Percentiles rank a stretch among this genome's conserved stretches.
Evolutionary conservation across 1,140 invertebrate species (phyloP).

Genomic region (Calephelis virginiensis): DNA sequence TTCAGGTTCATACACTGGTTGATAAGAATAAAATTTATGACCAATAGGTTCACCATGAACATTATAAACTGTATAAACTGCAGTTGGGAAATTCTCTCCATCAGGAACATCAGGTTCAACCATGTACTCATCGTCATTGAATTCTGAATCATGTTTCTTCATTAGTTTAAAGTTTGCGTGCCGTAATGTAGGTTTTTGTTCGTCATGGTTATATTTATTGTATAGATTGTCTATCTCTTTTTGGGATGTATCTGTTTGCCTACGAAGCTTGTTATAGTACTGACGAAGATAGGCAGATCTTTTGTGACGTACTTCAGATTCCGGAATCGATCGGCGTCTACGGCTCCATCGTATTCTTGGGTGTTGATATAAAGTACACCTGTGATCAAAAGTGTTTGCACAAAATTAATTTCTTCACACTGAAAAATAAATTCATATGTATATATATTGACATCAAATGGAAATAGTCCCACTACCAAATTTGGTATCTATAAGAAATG

Average conservation of each 20-base stretch:
- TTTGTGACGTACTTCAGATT: slow-evolving; percentile 70
- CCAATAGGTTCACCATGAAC: slow-evolving; percentile 68
- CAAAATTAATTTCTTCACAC: not conserved
- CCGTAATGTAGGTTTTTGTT: slow-evolving; percentile 60
- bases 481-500: too few relatives aligned
- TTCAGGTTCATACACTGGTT: slow-evolving; percentile 72
- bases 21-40: slow-evolving; percentile 69
- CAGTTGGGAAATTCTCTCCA: slow-evolving; percentile 63
- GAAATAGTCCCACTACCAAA: too few relatives aligned
- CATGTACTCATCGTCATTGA: slow-evolving; percentile 45
- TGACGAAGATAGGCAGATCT: slow-evolving; percentile 74
- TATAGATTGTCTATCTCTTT: slow-evolving; percentile 60
- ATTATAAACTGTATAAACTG: slow-evolving; percentile 70
- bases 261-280: slow-evolving; percentile 65
- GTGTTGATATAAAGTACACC: slow-evolving; percentile 89
- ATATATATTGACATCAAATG: too few relatives aligned
- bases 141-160: slow-evolving; percentile 65
- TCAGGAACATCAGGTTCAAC: slow-evolving; percentile 39
- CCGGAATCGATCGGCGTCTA: slow-evolving; percentile 80
- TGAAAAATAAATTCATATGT: too few relatives aligned
- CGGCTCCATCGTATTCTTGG: slow-evolving; percentile 89
- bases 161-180: slow-evolving; percentile 71
- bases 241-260: slow-evolving; percentile 49
- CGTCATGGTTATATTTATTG: slow-evolving; percentile 65
- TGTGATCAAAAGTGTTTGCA: slow-evolving; percentile 42